phyloP scores from a whole-genome alignment of 2,888 invertebrate genomes.

The Cetonia aurata region DNA sequence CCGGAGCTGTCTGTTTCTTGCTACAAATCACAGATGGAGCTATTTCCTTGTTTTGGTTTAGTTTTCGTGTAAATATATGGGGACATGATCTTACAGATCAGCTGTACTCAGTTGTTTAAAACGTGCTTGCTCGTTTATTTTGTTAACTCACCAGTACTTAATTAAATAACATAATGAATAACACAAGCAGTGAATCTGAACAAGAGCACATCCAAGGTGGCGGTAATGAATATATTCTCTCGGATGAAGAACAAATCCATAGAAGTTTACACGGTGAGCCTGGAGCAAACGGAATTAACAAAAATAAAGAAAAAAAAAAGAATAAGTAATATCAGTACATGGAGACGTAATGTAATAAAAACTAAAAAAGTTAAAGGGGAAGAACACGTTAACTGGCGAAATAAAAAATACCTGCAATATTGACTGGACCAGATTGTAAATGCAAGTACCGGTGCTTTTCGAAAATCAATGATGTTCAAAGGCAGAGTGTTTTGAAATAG shows the following conservation, averaged over 20 bases:
- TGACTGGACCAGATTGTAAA: constrained; percentile 39
- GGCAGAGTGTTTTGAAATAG: constrained; percentile 34
- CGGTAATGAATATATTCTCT: constrained; percentile 13
- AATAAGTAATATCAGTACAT: constrained; percentile 24
- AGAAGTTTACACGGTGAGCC: constrained; percentile 11
- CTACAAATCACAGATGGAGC: too few relatives aligned
- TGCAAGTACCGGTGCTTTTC: constrained; percentile 40
- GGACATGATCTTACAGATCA: neutral
- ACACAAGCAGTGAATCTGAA: constrained; percentile 26
- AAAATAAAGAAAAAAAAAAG: constrained; percentile 26
- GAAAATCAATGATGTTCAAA: constrained; percentile 26
- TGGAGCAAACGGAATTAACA: constrained; percentile 15
- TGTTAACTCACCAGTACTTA: too few relatives aligned
- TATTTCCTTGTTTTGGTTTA: neutral
- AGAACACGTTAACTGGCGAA: constrained; percentile 40
- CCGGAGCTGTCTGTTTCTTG: constrained; percentile 25
- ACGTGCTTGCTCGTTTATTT: too few relatives aligned
- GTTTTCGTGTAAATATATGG: neutral
- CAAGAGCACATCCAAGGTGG: constrained; percentile 26
- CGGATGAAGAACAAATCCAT: constrained; percentile 14
- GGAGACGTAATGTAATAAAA: constrained; percentile 36
- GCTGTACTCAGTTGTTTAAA: too few relatives aligned
- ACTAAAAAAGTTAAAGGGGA: too few relatives aligned
- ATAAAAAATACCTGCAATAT: constrained; percentile 40
- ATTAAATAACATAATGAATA: constrained; percentile 31